Percentiles rank a stretch among this genome's conserved stretches.
phyloP scores from a whole-genome alignment of 2,797 vertebrate genomes.

The Mastacembelus armatus region DNA sequence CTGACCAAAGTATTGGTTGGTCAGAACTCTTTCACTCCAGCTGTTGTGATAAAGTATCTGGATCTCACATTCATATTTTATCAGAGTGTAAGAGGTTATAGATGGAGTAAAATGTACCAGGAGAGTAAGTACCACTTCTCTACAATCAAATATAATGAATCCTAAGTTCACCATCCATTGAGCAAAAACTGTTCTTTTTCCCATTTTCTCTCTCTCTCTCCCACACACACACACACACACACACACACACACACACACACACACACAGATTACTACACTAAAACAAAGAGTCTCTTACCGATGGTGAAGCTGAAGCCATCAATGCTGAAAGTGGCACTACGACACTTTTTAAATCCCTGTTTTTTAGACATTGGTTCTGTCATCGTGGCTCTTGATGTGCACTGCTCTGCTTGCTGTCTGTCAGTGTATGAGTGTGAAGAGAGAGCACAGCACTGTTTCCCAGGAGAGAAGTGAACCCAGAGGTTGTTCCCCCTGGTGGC shows the following conservation, averaged over 20 bases:
- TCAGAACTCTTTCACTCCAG: no score
- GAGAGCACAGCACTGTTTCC: constrained; percentile 25
- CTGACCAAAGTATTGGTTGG: no score
- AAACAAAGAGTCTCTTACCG: constrained; percentile 82
- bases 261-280: not conserved
- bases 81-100: not conserved
- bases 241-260: not conserved
- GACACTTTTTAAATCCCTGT: constrained; percentile 93
- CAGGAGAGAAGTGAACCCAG: constrained; percentile 30
- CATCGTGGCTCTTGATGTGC: constrained; percentile 72
- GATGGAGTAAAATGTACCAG: not conserved
- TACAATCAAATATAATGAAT: constrained; percentile 22
- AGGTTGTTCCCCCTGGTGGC: constrained; percentile 22
- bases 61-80: no score
- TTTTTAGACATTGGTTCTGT: constrained; percentile 87
- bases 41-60: no score
- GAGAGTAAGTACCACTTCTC: not conserved
- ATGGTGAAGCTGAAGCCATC: constrained; percentile 97
- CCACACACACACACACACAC: no score
- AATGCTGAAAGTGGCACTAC: constrained; percentile 94
- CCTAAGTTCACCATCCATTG: constrained; percentile 15
- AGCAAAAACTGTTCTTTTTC: not conserved
- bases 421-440: constrained; percentile 10
- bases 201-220: no score
- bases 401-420: constrained; percentile 23